Evolutionary conservation across 2,113 vertebrate genomes (phyloP).

Genomic region (Pachycephala philippinensis): DNA sequence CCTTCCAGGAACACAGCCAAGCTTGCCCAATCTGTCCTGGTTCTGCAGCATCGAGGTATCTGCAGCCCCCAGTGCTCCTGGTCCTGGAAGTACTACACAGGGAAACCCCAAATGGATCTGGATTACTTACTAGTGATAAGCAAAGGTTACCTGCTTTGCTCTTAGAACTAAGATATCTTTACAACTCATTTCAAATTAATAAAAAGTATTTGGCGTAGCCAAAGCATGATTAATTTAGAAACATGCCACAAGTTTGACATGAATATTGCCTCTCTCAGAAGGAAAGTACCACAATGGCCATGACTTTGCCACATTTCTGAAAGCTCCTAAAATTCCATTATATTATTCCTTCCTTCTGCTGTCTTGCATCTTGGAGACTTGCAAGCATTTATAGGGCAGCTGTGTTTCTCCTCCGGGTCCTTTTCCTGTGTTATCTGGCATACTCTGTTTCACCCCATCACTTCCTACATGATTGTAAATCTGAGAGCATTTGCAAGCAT

Average conservation of each 20-base stretch:
- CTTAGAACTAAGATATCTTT: background rate
- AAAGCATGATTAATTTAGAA: background rate
- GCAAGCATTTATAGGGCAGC: background rate
- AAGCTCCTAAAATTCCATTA: background rate
- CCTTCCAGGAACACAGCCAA: background rate
- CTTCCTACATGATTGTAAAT: background rate
- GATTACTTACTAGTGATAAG: background rate
- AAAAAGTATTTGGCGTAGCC: background rate
- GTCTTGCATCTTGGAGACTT: background rate
- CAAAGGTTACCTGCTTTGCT: background rate
- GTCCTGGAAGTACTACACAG: background rate
- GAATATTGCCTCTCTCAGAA: background rate
- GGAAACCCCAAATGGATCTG: background rate
- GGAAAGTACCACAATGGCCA: background rate
- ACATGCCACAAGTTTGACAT: background rate
- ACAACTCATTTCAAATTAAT: background rate
- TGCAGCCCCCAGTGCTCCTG: background rate
- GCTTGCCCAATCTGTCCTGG: background rate
- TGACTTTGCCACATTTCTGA: background rate
- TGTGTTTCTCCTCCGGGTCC: background rate
- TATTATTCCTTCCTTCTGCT: background rate
- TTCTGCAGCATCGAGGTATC: background rate
- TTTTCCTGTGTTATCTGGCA: background rate
- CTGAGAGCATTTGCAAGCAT: background rate
- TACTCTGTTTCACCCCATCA: background rate